Base-by-base conservation (phyloP, 2,888 invertebrate species). In the Andrena fulva region DNA sequence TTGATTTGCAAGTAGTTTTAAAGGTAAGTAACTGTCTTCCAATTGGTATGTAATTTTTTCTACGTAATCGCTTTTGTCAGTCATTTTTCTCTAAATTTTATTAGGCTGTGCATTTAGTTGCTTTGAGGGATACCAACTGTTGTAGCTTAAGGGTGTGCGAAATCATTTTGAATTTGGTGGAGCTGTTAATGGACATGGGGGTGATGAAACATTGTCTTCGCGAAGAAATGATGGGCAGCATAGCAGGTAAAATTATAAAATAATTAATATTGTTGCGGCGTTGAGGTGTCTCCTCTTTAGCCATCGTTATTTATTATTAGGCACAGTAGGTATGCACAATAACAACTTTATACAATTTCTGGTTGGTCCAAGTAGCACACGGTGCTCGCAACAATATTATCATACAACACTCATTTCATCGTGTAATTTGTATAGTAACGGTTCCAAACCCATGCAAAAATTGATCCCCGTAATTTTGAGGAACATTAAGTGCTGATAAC, bases 141-240 rank as follows among this genome's bases (percentile, higher is more conserved):
- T 97, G 98, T 90, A 98, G 98, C 0, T 95, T 98, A 29, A 95
- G 99, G 31, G 98, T 99, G 2, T 97, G 99, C 94, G 99, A 99
- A 94, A 97, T 98, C 1, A 97, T 99, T 90, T 94, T 99, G 24
- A 99, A 99, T 93, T 95, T 99, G 73, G 96, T 99, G 5, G 99
- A 99, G 92, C 96, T 98, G 0, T 94, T 99, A 1, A 96, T 99
- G 94, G 98, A 99, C 91, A 96, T 99, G 94, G 98, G 98, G 0
- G 97, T 98, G 0, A 94, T 97, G 82, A 97, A 97, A 90, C 94
- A 95, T 82, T 94, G 94, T 76, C 89, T 94, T 6, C 92, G 95
- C 31, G 95, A 95, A 2, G 96, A 96, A 80, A 95, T 95, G 4
- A 77, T 82, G 67, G 94, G 92, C 48, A 95, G 94, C 82, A 95